Base-by-base conservation (phyloP, 2,888 invertebrate genomes). In the Aradus depressus region DNA sequence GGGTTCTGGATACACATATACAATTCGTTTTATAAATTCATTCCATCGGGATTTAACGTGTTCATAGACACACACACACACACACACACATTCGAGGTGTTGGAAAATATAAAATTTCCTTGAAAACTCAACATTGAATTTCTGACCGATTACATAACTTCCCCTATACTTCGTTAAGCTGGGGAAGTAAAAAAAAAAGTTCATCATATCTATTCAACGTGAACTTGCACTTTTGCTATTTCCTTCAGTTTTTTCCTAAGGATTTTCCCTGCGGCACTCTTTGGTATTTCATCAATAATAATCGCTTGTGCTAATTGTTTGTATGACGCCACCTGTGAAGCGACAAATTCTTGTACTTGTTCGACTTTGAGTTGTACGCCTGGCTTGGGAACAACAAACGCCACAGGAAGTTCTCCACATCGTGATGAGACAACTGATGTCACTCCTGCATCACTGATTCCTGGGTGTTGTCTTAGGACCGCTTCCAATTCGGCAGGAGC, bases 361-460 rank as follows among this genome's bases (percentile, higher is more conserved):
- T 52, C 38, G n/a, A 42, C 48, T 4, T 45, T 37, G 6, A 51
- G 12, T 12, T 39, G 14, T 10, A 18, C 3, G 12, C 70, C 70
- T 0, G 73, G 69, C 63, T 75, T 75, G 52, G 74, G 71, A 0
- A 85, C 84, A 2, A 86, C 73, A 63, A 79, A 86, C 0, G 84
- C 86, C 60, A 73, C 73, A 1, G 86, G 86, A 0, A 84, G 66
- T 70, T 87, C 86, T 1, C 85, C 87, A 0, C 80, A 77, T 19
- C 76, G 64, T 0, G 75, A 70, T 62, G 84, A 77, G 0, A 81
- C 78, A 16, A 83, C 70, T 1, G 86, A 87, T 10, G 87, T 79
- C 0, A 88, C 86, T 18, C 84, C 90, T 18, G 76, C 82, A 63
- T 91, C 89, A 45, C 75, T 73, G 44, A 91, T 76, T 47, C 74